Evolutionary conservation across 2,113 vertebrate species (phyloP).

Genomic region (Thamnophis sirtalis): DNA sequence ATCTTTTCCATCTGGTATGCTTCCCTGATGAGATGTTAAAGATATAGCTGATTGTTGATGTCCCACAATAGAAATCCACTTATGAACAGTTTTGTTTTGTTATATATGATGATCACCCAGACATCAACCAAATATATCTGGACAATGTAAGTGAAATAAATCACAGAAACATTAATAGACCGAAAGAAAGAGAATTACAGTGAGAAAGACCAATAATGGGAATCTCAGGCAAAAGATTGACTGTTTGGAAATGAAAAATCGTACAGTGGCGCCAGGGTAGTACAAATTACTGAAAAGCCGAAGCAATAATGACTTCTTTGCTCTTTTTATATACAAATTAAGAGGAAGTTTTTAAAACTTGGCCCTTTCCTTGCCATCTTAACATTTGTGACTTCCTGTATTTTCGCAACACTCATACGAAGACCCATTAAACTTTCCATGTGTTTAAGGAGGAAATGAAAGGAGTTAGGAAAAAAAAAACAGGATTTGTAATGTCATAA

Average conservation of each 20-base stretch:
- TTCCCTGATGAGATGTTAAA: background rate
- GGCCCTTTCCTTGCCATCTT: background rate
- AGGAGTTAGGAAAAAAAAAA: background rate
- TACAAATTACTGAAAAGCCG: background rate
- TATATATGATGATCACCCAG: conserved; percentile 14
- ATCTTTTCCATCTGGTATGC: background rate
- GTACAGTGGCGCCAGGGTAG: background rate
- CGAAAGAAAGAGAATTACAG: conserved; percentile 17
- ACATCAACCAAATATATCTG: conserved; percentile 37
- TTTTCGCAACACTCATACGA: background rate
- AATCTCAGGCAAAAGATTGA: background rate
- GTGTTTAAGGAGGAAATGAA: background rate
- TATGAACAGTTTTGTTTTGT: background rate
- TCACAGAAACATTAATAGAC: conserved; percentile 25
- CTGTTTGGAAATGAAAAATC: background rate
- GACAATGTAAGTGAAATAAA: conserved; percentile 30
- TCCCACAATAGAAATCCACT: background rate
- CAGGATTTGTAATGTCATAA: background rate
- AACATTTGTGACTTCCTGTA: background rate
- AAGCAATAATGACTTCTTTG: background rate
- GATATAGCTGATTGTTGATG: conserved; percentile 4
- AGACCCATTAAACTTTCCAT: background rate
- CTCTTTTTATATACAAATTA: background rate
- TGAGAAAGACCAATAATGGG: conserved; percentile 33
- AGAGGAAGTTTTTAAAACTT: background rate